These are phyloP conservation scores for Lepidurus packardi DNA, from an alignment of 1,140 invertebrate genomes.

Conservation along the genomic window DNA sequence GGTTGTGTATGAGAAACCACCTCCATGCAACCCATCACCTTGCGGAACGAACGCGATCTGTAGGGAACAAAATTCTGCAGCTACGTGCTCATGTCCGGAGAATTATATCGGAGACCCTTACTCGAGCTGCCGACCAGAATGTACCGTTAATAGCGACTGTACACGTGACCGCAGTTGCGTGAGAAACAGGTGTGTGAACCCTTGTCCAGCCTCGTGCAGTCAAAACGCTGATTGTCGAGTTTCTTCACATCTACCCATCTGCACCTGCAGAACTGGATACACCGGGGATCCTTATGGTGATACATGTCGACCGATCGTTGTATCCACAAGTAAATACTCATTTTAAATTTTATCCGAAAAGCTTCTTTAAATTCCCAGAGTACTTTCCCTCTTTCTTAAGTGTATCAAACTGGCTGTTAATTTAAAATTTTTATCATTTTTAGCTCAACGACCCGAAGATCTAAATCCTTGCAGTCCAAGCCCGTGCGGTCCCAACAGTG, in stretches of 20 bases:
- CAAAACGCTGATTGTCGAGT: conserved; percentile 74
- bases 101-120: conserved; percentile 64
- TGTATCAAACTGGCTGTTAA: too few relatives aligned
- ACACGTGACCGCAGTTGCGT: conserved; percentile 64
- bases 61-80: conserved; percentile 49
- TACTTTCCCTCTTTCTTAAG: too few relatives aligned
- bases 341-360: conserved; percentile 61
- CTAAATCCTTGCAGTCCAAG: conserved; percentile 70
- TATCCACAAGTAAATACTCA: conserved; percentile 28
- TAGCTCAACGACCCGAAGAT: conserved; percentile 72
- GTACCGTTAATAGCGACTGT: conserved; percentile 70
- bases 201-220: conserved; percentile 68
- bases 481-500: conserved; percentile 77
- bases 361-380: too few relatives aligned
- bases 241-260: conserved; percentile 70
- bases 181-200: conserved; percentile 70
- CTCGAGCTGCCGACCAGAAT: conserved; percentile 67
- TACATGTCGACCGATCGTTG: conserved; percentile 53
- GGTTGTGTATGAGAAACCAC: not conserved
- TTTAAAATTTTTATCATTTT: conserved; percentile 54
- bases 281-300: conserved; percentile 67
- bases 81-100: conserved; percentile 47
- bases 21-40: conserved; percentile 59
- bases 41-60: conserved; percentile 73
- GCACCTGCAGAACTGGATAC: conserved; percentile 66